A percentile compares a stretch with the other conserved stretches of the same genome.
Conservation (phyloP, 2,113 vertebrate species). For the Monarcha castaneiventris region DNA sequence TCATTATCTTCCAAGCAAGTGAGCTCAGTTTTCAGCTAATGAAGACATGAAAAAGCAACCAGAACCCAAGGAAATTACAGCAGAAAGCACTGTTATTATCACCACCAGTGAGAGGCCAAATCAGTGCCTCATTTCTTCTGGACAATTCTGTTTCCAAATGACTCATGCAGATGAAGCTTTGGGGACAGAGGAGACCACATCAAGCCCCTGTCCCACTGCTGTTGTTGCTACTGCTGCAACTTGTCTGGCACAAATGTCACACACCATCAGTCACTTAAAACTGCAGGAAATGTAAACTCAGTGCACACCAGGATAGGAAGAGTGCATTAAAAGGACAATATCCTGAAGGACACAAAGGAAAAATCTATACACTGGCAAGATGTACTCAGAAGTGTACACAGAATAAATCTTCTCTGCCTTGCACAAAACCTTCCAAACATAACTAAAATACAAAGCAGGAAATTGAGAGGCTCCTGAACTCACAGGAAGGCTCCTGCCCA, state of each 20-base stretch:
- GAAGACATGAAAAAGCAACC: not conserved
- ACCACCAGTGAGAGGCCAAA: not conserved
- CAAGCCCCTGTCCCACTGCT: not conserved
- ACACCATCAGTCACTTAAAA: not conserved
- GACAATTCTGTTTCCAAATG: not conserved
- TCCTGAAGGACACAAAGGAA: not conserved
- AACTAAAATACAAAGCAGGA: not conserved
- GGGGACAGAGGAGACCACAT: not conserved
- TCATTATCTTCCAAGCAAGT: not conserved
- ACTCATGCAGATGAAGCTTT: not conserved
- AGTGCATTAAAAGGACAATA: not conserved
- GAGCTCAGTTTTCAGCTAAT: not conserved
- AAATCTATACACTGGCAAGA: not conserved
- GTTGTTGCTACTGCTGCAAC: not conserved
- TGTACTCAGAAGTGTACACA: rapidly evolving
- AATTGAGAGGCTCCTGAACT: not conserved
- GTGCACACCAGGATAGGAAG: rapidly evolving
- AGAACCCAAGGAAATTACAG: not conserved
- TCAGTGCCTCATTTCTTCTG: not conserved
- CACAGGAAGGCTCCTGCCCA: not conserved
- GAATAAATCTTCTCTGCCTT: not conserved
- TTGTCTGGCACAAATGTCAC: not conserved
- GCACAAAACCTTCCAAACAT: not conserved
- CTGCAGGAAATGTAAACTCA: not conserved
- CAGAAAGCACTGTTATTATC: not conserved